Conservation (phyloP, 2,113 vertebrate genomes). For the Chionodraco myersi region DNA sequence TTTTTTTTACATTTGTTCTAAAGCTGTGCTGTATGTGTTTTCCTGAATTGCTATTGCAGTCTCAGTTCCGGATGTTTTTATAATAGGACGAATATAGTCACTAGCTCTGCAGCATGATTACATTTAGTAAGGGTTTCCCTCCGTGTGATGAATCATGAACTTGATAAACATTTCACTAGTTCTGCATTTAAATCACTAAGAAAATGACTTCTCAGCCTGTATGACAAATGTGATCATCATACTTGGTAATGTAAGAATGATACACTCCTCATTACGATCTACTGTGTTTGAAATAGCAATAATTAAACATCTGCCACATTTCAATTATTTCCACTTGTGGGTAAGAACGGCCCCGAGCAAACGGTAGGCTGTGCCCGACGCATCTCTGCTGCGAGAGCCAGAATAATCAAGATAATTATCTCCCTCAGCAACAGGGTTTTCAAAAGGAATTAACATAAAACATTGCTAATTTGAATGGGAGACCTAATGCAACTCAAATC, state of each 20-base stretch:
- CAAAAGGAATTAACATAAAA: slow-evolving; percentile 79
- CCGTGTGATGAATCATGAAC: slow-evolving; percentile 23
- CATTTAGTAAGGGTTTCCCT: slow-evolving; percentile 20
- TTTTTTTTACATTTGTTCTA: neutral
- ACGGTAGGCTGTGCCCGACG: slow-evolving; percentile 66
- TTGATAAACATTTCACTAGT: slow-evolving; percentile 59
- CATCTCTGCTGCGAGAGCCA: slow-evolving; percentile 73
- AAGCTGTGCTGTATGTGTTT: neutral
- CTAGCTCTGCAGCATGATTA: neutral
- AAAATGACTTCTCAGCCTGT: slow-evolving; percentile 45
- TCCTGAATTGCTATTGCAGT: neutral
- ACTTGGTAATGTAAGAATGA: slow-evolving; percentile 60
- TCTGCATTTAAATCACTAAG: slow-evolving; percentile 45
- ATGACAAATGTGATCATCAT: slow-evolving; percentile 52
- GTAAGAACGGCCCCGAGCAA: slow-evolving; percentile 74
- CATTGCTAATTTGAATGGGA: slow-evolving; percentile 76
- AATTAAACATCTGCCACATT: slow-evolving; percentile 83
- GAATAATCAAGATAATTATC: slow-evolving; percentile 86
- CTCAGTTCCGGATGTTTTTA: slow-evolving; percentile 10
- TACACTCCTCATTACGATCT: slow-evolving; percentile 66
- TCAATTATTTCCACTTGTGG: slow-evolving; percentile 82
- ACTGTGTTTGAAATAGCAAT: slow-evolving; percentile 78
- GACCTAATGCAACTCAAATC: slow-evolving; percentile 68
- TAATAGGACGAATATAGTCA: neutral
- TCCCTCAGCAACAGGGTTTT: slow-evolving; percentile 75